Percentiles rank a stretch among this genome's conserved stretches.
Evolutionary conservation across 2,113 vertebrate species (phyloP).

Genomic region (Takifugu bimaculatus): DNA sequence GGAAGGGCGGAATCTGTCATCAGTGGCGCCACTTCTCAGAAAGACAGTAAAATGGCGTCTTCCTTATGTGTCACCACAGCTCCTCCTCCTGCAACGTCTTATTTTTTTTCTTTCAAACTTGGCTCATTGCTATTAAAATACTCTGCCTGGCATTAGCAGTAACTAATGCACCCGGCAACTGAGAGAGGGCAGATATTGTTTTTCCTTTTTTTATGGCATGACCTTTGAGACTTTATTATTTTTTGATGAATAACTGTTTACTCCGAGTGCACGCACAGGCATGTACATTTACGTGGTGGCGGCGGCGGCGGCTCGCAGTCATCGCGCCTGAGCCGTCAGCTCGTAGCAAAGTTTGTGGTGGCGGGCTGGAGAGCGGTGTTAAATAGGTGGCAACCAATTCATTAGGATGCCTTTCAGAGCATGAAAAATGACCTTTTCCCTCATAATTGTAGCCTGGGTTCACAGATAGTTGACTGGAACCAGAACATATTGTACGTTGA

Average conservation of each 20-base stretch:
- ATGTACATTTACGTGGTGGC: slow-evolving; percentile 47
- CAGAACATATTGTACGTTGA: slow-evolving; percentile 61
- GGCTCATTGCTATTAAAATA: slow-evolving; percentile 42
- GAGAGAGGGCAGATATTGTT: slow-evolving; percentile 77
- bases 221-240: slow-evolving; percentile 80
- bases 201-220: slow-evolving; percentile 72
- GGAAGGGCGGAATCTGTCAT: slow-evolving; percentile 7
- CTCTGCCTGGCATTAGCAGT: slow-evolving; percentile 62
- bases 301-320: slow-evolving; percentile 47
- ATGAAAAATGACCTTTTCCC: slow-evolving; percentile 75
- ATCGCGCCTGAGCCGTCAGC: slow-evolving; percentile 48
- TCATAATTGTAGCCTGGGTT: slow-evolving; percentile 67
- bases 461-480: slow-evolving; percentile 67
- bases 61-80: slow-evolving; percentile 9
- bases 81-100: no score
- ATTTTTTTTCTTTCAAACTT: background rate
- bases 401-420: slow-evolving; percentile 72
- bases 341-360: slow-evolving; percentile 57
- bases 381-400: slow-evolving; percentile 71
- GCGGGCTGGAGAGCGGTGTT: slow-evolving; percentile 59
- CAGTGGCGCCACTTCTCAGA: no score
- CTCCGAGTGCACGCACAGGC: slow-evolving; percentile 66
- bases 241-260: slow-evolving; percentile 78
- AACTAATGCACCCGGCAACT: slow-evolving; percentile 63
- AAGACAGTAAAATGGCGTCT: slow-evolving; percentile 28